Conservation (phyloP, 1,140 invertebrate genomes). For the Drosophila santomea region DNA sequence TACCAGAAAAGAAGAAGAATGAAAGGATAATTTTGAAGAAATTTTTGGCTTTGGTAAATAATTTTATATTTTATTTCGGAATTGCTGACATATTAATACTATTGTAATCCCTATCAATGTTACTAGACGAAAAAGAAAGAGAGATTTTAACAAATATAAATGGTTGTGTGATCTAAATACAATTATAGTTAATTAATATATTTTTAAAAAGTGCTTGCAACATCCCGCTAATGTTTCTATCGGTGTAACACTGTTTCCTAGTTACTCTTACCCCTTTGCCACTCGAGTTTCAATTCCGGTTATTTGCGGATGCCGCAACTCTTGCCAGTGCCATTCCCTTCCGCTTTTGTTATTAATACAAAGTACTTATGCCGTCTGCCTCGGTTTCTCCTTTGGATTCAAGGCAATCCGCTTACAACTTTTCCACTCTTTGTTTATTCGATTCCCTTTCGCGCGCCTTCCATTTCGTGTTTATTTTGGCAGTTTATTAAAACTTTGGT, state of each 20-base stretch:
- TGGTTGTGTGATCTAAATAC: too few relatives aligned
- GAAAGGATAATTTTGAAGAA: too few relatives aligned
- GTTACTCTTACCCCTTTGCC: conserved; percentile 1
- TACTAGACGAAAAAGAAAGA: too few relatives aligned
- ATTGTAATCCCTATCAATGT: too few relatives aligned
- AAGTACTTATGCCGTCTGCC: conserved; percentile 38
- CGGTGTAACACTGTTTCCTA: neutral
- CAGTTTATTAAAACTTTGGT: conserved; percentile 73
- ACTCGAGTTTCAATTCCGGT: conserved; percentile 43
- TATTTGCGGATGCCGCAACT: conserved; percentile 49
- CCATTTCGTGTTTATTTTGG: conserved; percentile 67
- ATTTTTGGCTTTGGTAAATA: too few relatives aligned
- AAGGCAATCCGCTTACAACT: conserved; percentile 53
- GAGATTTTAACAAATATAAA: too few relatives aligned
- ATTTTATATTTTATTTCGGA: too few relatives aligned
- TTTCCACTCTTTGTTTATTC: conserved; percentile 42
- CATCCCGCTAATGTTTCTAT: neutral
- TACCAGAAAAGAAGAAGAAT: neutral
- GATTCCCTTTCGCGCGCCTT: conserved; percentile 35
- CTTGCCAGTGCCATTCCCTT: conserved; percentile 18
- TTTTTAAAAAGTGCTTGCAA: too few relatives aligned
- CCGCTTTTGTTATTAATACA: conserved; percentile 45
- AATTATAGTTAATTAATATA: neutral
- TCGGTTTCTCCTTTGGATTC: conserved; percentile 8
- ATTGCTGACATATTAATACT: neutral